Percentiles rank a stretch among this genome's conserved stretches.
phyloP scores from a whole-genome alignment of 2,888 invertebrate species.

The Chymomyza procnemis region DNA sequence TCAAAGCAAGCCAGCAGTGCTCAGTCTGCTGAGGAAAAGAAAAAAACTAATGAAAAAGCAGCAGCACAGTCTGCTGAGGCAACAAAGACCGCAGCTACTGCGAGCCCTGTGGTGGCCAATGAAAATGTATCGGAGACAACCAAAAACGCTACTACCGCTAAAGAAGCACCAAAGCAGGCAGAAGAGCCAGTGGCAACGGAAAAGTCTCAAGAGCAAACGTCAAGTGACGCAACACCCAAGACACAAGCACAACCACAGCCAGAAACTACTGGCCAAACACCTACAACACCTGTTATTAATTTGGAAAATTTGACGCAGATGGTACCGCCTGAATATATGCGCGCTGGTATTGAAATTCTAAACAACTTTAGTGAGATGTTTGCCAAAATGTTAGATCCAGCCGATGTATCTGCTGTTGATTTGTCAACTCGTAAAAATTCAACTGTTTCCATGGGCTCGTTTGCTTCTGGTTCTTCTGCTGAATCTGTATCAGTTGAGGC shows the following conservation, averaged over 20 bases:
- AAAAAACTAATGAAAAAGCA: neutral
- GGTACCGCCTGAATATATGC: slow-evolving; percentile 74
- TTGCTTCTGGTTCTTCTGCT: neutral
- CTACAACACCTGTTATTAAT: slow-evolving; percentile 50
- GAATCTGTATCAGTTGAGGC: slow-evolving; percentile 28
- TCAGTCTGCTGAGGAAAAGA: slow-evolving; percentile 5
- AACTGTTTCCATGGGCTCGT: slow-evolving; percentile 27
- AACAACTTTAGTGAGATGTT: slow-evolving; percentile 78
- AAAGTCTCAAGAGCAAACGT: slow-evolving; percentile 8
- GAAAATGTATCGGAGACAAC: neutral
- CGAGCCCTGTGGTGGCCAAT: neutral
- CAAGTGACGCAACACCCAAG: slow-evolving; percentile 34
- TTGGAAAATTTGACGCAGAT: slow-evolving; percentile 65
- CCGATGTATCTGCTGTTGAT: slow-evolving; percentile 38
- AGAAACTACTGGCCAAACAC: slow-evolving; percentile 20
- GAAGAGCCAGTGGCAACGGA: neutral
- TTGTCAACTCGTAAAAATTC: slow-evolving; percentile 24
- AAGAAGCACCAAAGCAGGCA: neutral
- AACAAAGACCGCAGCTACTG: too few species aligned
- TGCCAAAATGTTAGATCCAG: slow-evolving; percentile 76
- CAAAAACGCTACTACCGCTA: neutral
- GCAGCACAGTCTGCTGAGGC: neutral
- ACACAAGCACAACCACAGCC: slow-evolving; percentile 17
- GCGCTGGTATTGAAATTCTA: slow-evolving; percentile 75
- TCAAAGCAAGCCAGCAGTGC: slow-evolving; percentile 10